A percentile compares a stretch with the other conserved stretches of the same genome.
These are phyloP conservation scores for Craterocephalus amniculus DNA, from an alignment of 2,797 vertebrate genomes.

Conservation along the genomic window DNA sequence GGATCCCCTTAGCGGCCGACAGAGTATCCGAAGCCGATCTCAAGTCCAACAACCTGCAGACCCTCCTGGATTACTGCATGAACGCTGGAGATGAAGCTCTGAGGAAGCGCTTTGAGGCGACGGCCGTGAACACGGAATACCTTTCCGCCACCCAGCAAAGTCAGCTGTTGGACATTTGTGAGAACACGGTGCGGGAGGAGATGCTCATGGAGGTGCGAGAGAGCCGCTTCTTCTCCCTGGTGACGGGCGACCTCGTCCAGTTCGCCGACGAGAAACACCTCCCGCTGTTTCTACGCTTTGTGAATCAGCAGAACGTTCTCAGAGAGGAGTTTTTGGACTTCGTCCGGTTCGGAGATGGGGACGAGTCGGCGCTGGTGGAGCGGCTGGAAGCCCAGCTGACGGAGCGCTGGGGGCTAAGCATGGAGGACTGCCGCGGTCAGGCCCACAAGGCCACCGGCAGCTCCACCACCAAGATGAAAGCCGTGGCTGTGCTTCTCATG, in stretches of 20 bases:
- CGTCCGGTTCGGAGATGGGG: slow-evolving; percentile 82
- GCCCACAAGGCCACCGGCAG: slow-evolving; percentile 91
- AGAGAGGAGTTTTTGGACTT: slow-evolving; percentile 96
- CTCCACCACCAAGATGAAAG: slow-evolving; percentile 92
- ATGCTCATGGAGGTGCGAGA: slow-evolving; percentile 92
- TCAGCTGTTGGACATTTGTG: slow-evolving; percentile 92
- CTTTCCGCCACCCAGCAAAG: slow-evolving; percentile 86
- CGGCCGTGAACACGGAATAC: slow-evolving; percentile 90
- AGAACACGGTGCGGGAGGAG: slow-evolving; percentile 91
- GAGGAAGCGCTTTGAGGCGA: slow-evolving; percentile 87
- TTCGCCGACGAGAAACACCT: slow-evolving; percentile 87
- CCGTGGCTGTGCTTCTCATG: slow-evolving; percentile 87
- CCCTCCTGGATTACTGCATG: slow-evolving; percentile 90
- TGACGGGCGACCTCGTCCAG: slow-evolving; percentile 90
- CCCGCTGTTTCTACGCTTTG: slow-evolving; percentile 91
- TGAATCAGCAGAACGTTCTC: slow-evolving; percentile 90
- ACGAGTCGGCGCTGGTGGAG: slow-evolving; percentile 85
- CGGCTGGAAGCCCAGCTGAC: slow-evolving; percentile 88
- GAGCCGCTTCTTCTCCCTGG: slow-evolving; percentile 91
- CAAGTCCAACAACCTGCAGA: slow-evolving; percentile 88
- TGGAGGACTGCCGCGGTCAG: slow-evolving; percentile 95
- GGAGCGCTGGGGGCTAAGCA: slow-evolving; percentile 93
- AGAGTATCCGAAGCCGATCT: slow-evolving; percentile 52
- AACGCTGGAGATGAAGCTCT: slow-evolving; percentile 91
- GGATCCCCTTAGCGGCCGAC: slow-evolving; percentile 83